phyloP scores from a whole-genome alignment of 37 sponge, comb jelly and placozoan species.

The Oscarella lobularis region DNA sequence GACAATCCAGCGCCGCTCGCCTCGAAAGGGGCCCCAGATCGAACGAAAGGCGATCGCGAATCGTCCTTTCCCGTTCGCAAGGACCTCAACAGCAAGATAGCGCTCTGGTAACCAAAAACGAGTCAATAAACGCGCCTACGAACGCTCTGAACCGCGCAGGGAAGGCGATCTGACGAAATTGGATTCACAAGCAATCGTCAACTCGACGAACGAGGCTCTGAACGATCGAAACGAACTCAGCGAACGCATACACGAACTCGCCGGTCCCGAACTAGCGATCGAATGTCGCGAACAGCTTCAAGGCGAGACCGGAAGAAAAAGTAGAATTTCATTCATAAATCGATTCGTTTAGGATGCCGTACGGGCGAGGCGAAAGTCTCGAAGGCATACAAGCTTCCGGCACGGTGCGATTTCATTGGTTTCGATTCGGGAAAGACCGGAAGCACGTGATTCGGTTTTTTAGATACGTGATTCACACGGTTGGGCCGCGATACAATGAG shows the following conservation, averaged over 20 bases:
- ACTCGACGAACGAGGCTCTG: conserved; percentile 71
- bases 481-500: conserved; percentile 78
- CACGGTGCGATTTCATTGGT: conserved; percentile 33
- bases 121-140: neutral
- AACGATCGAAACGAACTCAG: conserved; percentile 60
- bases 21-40: neutral
- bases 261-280: conserved; percentile 62
- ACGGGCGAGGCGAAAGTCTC: conserved; percentile 77
- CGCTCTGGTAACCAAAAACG: conserved; percentile 29
- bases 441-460: neutral
- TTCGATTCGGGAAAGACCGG: neutral
- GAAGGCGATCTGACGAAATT: conserved; percentile 48
- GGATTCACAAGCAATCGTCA: conserved; percentile 45
- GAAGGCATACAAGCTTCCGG: conserved; percentile 42
- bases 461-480: conserved; percentile 84
- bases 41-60: conserved; percentile 18
- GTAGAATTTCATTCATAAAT: too few species aligned
- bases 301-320: conserved; percentile 49
- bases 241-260: conserved; percentile 28
- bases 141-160: conserved; percentile 12
- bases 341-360: conserved; percentile 54
- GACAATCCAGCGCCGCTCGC: neutral
- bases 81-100: conserved; percentile 53
- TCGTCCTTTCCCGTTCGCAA: conserved; percentile 42
- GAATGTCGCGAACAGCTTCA: conserved; percentile 34